A percentile compares a stretch with the other conserved stretches of the same genome.
These are phyloP conservation scores for Drosophila varians DNA, from an alignment of 1,140 invertebrate genomes.

Conservation along the genomic window DNA sequence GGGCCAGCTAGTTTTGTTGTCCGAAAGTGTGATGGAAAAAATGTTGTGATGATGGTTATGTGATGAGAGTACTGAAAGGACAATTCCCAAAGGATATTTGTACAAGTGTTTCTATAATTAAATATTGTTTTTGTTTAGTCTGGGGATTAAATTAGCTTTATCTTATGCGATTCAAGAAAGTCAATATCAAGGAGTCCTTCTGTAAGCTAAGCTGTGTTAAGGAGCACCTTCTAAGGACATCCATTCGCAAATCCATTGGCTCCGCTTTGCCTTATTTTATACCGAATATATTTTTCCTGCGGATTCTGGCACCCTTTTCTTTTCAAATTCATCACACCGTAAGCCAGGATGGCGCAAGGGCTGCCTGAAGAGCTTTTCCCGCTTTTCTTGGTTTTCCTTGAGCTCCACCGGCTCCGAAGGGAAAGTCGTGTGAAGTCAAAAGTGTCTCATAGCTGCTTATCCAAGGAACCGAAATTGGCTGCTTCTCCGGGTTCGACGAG, in stretches of 20 bases:
- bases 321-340: constrained; percentile 48
- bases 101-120: constrained; percentile 10
- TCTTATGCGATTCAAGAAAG: background rate
- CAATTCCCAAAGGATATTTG: background rate
- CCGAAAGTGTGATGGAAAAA: constrained; percentile 41
- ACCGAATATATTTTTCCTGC: constrained; percentile 22
- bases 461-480: constrained; percentile 62
- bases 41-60: constrained; percentile 34
- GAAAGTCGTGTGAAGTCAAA: constrained; percentile 46
- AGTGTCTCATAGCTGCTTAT: constrained; percentile 71
- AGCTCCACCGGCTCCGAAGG: background rate
- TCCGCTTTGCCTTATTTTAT: constrained; percentile 22
- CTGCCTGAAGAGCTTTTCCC: constrained; percentile 27
- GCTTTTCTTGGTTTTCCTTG: constrained; percentile 19
- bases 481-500: constrained; percentile 63
- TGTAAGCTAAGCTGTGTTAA: constrained; percentile 7
- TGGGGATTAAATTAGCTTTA: background rate
- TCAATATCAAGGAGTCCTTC: constrained; percentile 3
- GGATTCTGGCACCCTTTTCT: constrained; percentile 35
- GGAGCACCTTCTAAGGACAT: background rate
- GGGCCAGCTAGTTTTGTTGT: constrained; percentile 9
- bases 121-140: background rate
- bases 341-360: constrained; percentile 22
- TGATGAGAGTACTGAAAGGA: constrained; percentile 9
- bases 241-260: constrained; percentile 11